Percentiles rank a stretch among this genome's conserved stretches.
Evolutionary conservation across 2,888 invertebrate species (phyloP).

Genomic region (Hedya salicella): DNA sequence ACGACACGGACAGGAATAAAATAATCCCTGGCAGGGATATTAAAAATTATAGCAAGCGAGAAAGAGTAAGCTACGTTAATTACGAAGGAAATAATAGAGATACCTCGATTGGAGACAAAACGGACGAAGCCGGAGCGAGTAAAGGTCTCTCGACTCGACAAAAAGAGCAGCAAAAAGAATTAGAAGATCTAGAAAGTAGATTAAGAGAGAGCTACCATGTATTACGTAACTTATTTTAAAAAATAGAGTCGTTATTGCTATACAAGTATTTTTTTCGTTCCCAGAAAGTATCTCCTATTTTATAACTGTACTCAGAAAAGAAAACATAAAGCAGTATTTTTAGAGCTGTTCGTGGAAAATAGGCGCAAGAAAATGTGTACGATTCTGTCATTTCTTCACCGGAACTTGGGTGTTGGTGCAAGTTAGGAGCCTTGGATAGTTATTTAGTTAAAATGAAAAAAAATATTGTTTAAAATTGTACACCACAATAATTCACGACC

Average conservation of each 20-base stretch:
- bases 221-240: conserved; percentile 27
- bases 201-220: conserved; percentile 20
- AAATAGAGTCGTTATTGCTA: conserved; percentile 8
- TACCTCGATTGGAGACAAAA: neutral
- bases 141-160: neutral
- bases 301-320: neutral
- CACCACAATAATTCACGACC: too few relatives aligned
- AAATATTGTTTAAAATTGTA: too few relatives aligned
- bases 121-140: neutral
- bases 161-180: neutral
- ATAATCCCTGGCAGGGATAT: too few relatives aligned
- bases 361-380: conserved; percentile 19
- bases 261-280: neutral
- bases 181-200: conserved; percentile 5
- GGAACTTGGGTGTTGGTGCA: conserved; percentile 22
- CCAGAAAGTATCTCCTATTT: neutral
- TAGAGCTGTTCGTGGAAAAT: conserved; percentile 6
- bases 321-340: conserved; percentile 17
- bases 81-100: neutral
- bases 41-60: neutral
- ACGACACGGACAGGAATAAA: neutral
- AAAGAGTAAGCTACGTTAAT: conserved; percentile 2
- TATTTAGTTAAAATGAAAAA: too few relatives aligned
- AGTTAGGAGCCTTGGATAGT: neutral
- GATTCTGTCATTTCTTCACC: conserved; percentile 38